phyloP scores from a whole-genome alignment of 2,888 invertebrate genomes.

The Clunio marinus region DNA sequence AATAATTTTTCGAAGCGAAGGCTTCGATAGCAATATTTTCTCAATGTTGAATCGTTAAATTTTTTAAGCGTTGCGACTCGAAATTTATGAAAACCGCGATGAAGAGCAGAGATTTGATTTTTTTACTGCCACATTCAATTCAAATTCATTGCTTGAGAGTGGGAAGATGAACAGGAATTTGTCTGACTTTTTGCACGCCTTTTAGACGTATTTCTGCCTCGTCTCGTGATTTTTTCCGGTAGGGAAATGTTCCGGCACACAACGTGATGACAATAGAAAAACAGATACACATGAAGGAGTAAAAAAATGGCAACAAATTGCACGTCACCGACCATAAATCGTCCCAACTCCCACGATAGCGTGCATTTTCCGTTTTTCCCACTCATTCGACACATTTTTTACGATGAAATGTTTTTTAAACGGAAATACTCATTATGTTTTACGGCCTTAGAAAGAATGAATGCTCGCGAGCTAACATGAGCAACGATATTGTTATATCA shows the following conservation, averaged over 20 bases:
- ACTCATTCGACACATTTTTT: neutral
- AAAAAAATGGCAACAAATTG: slow-evolving; percentile 12
- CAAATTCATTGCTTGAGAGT: neutral
- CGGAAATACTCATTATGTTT: slow-evolving; percentile 10
- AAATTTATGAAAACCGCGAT: neutral
- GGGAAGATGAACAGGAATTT: too few species aligned
- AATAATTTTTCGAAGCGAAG: neutral
- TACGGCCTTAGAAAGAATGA: neutral
- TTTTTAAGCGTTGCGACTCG: neutral
- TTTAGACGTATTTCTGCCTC: too few species aligned
- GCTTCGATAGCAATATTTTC: neutral
- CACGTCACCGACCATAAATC: slow-evolving; percentile 23
- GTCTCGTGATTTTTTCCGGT: neutral
- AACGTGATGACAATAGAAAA: slow-evolving; percentile 20
- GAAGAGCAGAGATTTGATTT: neutral
- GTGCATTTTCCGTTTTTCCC: too few species aligned
- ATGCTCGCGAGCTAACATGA: neutral
- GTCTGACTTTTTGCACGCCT: too few species aligned
- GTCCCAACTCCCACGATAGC: too few species aligned
- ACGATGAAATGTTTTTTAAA: neutral
- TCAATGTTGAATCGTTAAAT: neutral
- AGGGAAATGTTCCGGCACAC: neutral
- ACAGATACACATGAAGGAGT: neutral
- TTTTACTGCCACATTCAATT: neutral
- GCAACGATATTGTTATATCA: neutral